A percentile compares a stretch with the other conserved stretches of the same genome.
Conservation (phyloP, 2,797 vertebrate species). For the Gymnopithys bicolor region DNA sequence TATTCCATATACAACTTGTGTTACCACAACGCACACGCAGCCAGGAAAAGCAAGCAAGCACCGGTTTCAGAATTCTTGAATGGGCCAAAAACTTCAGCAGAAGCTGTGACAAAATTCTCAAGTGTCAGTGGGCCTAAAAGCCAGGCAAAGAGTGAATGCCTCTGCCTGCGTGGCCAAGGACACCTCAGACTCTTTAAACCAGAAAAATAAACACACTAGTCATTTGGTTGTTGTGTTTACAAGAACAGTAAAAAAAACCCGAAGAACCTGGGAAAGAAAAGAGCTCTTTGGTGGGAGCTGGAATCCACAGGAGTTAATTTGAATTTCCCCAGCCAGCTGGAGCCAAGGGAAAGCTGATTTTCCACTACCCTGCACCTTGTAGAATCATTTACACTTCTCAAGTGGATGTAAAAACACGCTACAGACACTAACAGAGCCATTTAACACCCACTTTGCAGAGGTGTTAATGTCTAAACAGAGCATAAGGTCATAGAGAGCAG, state of each 20-base stretch:
- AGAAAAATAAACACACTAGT: not conserved
- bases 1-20: not conserved
- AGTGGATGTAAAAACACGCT: not conserved
- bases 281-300: not conserved
- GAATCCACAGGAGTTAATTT: not conserved
- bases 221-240: not conserved
- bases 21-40: not conserved
- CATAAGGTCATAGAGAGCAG: not conserved
- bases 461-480: constrained; percentile 39
- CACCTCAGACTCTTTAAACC: not conserved
- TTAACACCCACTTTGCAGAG: constrained; percentile 55
- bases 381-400: constrained; percentile 41
- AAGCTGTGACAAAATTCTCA: not conserved
- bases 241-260: not conserved
- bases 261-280: not conserved
- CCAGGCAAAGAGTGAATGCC: not conserved
- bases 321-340: constrained; percentile 1
- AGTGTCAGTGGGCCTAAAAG: fast-evolving
- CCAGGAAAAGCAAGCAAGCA: not conserved
- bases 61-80: not conserved
- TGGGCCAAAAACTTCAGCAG: not conserved
- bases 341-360: not conserved
- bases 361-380: not conserved
- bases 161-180: not conserved
- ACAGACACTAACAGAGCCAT: not conserved